phyloP scores from a whole-genome alignment of 2,113 vertebrate genomes.

The Steatornis caripensis region DNA sequence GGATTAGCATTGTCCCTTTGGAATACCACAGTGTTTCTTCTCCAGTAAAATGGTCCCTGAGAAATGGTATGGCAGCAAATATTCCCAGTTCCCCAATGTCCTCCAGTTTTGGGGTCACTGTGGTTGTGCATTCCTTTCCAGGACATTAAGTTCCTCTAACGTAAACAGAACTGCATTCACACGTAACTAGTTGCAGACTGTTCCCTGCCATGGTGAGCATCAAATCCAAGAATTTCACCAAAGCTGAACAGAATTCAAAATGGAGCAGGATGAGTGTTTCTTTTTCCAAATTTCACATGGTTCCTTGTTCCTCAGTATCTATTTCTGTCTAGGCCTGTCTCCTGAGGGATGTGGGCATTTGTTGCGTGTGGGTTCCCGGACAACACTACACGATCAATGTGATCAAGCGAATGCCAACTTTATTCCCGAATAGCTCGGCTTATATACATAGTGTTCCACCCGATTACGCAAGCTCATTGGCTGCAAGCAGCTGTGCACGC shows the following conservation, averaged over 20 bases:
- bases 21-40: not conserved
- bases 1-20: not conserved
- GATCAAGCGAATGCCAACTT: too few species aligned
- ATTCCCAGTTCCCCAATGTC: not conserved
- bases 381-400: too few species aligned
- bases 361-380: too few species aligned
- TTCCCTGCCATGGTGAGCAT: not conserved
- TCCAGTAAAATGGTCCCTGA: not conserved
- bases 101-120: not conserved
- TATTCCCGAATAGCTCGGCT: too few species aligned
- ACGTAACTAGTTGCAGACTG: not conserved
- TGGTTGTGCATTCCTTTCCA: not conserved
- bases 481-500: too few species aligned
- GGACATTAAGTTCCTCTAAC: fast-evolving
- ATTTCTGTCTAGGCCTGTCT: not conserved
- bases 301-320: not conserved
- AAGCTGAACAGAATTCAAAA: not conserved
- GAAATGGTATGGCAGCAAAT: not conserved
- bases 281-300: not conserved
- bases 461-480: too few species aligned
- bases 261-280: not conserved
- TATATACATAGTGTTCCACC: too few species aligned
- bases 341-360: not conserved
- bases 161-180: not conserved
- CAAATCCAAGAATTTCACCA: not conserved